Base-by-base conservation (phyloP, 2,113 vertebrate species). In the Ibidorhyncha struthersii region DNA sequence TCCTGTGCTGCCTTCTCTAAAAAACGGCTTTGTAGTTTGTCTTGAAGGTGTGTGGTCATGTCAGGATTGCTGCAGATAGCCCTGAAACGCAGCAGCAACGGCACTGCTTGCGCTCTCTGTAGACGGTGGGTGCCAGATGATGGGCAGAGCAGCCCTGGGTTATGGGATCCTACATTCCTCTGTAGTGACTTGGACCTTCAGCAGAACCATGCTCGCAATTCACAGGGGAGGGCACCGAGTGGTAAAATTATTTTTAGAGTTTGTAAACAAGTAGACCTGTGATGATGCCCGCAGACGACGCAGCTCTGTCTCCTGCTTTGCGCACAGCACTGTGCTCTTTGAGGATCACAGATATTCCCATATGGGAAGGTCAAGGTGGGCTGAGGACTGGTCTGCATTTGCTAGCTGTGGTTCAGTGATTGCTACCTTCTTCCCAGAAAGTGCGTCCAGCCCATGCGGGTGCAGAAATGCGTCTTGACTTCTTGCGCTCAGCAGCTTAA, bases 191-290 rank as follows among this genome's bases (percentile, higher is more conserved):
- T 59, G 59, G 30, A 82, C 34, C 83, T 66, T 65, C 65, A 34
- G 34, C 50, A 15, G 45, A 47, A 16, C 25, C 4, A 0, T 2
- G 10, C 27, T 63, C 0, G 0, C 40, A n/a, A 11, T 45, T 52
- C 3, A 2, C 45, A 40, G 13, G 34, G 61, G 66, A 65, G 36
- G 63, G 20, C 52, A 69, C 22, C 0, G 3, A 67, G 72, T 0
- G 0, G 10, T 34, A 4, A 15, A 41, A 36, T 19, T 16, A 18
- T 10, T 50, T 27, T 34, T 47, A 23, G 73, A 65, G 69, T 55
- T 70, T 27, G 12, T 32, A 12, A 92, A 70, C 22, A 41, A 41
- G 6, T 3, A 45, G 53, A 45, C 1, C 43, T 61, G 36, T 56
- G 70, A 21, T 1, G 16, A 18, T 43, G 40, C 43, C 73, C 2